Conservation (phyloP, 1,140 invertebrate species). For the Drosophila repletoides region DNA sequence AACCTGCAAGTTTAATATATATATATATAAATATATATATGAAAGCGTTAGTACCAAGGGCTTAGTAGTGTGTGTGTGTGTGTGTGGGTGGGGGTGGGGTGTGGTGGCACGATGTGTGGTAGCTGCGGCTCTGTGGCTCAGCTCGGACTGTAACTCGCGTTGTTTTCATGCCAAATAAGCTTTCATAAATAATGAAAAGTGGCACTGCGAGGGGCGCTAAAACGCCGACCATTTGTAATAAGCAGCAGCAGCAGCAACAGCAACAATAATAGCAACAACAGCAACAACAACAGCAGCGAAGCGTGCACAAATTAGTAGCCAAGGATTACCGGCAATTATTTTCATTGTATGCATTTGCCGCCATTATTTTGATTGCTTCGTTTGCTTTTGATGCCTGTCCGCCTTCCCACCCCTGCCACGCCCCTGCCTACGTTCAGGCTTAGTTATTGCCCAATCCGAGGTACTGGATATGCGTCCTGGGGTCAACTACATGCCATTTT, state of each 20-base stretch:
- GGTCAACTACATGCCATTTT: conserved; percentile 12
- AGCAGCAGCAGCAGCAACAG: conserved; percentile 33
- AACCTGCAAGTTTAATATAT: conserved; percentile 52
- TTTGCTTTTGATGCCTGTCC: conserved; percentile 51
- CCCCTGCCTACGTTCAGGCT: neutral
- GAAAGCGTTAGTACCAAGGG: neutral
- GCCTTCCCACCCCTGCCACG: neutral
- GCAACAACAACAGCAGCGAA: conserved; percentile 39
- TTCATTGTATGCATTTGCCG: conserved; percentile 73
- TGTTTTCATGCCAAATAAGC: conserved; percentile 68
- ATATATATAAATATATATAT: neutral
- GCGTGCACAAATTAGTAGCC: conserved; percentile 65
- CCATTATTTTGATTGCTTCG: conserved; percentile 76
- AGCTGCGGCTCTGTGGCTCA: conserved; percentile 29
- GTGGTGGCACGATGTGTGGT: neutral
- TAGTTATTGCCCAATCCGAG: conserved; percentile 14
- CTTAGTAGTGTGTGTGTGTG: conserved; percentile 2
- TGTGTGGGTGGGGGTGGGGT: neutral
- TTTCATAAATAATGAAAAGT: conserved; percentile 74
- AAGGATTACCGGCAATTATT: conserved; percentile 78
- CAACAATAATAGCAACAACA: conserved; percentile 5
- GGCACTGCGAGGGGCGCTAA: conserved; percentile 43
- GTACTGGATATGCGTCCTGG: neutral
- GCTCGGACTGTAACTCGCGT: conserved; percentile 12
- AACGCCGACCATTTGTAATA: conserved; percentile 48